phyloP scores from a whole-genome alignment of 2,797 vertebrate species.

The Holocentrus rufus region DNA sequence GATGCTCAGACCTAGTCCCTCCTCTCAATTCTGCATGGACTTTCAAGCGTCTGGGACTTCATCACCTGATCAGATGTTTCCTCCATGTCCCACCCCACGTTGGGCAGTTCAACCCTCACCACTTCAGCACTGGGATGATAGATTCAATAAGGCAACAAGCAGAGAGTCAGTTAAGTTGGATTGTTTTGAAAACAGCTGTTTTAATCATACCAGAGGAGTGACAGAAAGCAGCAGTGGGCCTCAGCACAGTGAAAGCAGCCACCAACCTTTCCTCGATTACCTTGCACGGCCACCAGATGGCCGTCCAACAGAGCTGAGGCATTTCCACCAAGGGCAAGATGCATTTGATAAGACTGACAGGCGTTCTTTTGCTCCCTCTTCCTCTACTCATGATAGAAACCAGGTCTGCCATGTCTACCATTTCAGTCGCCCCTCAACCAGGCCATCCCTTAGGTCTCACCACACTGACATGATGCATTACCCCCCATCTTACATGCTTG shows the following conservation, averaged over 20 bases:
- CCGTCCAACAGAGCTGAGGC: slow-evolving; percentile 27
- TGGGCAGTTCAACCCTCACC: slow-evolving; percentile 38
- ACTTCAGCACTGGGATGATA: slow-evolving; percentile 40
- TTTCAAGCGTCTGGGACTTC: slow-evolving; percentile 41
- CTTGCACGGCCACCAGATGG: slow-evolving; percentile 25
- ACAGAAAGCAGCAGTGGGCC: slow-evolving; percentile 20
- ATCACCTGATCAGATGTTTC: slow-evolving; percentile 43
- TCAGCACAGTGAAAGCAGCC: slow-evolving; percentile 4
- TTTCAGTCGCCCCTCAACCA: slow-evolving; percentile 41
- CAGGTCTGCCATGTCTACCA: slow-evolving; percentile 59
- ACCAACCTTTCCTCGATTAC: slow-evolving; percentile 36
- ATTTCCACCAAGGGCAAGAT: slow-evolving; percentile 31
- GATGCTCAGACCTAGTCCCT: slow-evolving; percentile 38
- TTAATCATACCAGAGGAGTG: slow-evolving; percentile 39
- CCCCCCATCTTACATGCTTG: slow-evolving; percentile 72
- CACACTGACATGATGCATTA: slow-evolving; percentile 56
- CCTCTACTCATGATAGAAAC: slow-evolving; percentile 43
- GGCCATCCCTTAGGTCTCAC: slow-evolving; percentile 39
- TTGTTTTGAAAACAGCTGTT: slow-evolving; percentile 53
- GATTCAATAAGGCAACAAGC: slow-evolving; percentile 33
- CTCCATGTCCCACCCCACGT: slow-evolving; percentile 26
- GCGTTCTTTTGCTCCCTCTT: slow-evolving; percentile 27
- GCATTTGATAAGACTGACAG: slow-evolving; percentile 37
- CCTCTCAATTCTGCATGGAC: slow-evolving; percentile 59
- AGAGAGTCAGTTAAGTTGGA: slow-evolving; percentile 38